Evolutionary conservation across 2,888 invertebrate species (phyloP).

Genomic region (Acanthopleura granulata): DNA sequence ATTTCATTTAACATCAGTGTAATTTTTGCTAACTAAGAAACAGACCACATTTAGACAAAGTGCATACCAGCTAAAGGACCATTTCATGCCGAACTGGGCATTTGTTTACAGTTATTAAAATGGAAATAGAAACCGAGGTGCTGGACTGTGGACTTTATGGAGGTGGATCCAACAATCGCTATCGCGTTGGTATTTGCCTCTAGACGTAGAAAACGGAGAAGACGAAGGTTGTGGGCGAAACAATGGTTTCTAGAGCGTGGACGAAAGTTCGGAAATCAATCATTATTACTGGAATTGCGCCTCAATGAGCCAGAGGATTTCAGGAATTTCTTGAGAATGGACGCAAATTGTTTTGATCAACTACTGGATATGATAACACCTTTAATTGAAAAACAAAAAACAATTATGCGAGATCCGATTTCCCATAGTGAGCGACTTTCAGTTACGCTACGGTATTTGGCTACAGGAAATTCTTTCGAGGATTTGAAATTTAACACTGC

Average conservation of each 20-base stretch:
- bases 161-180: slow-evolving; percentile 6
- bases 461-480: slow-evolving; percentile 22
- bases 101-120: no score
- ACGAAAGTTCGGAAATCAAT: slow-evolving; percentile 21
- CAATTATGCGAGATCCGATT: slow-evolving; percentile 25
- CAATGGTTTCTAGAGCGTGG: slow-evolving; percentile 5
- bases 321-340: slow-evolving; percentile 27
- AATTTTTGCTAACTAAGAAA: no score
- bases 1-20: no score
- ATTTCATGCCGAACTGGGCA: no score
- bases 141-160: neutral
- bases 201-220: neutral
- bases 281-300: slow-evolving; percentile 25
- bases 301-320: slow-evolving; percentile 23
- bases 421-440: slow-evolving; percentile 27
- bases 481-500: slow-evolving; percentile 27
- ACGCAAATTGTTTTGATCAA: slow-evolving; percentile 22
- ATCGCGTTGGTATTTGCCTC: slow-evolving; percentile 3
- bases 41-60: no score
- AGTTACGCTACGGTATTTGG: slow-evolving; percentile 27
- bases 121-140: no score
- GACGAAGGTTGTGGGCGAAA: slow-evolving; percentile 14
- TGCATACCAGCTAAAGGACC: no score
- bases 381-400: slow-evolving; percentile 19
- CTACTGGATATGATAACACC: slow-evolving; percentile 25